Conservation (phyloP, 2,113 vertebrate genomes). For the Alosa alosa region DNA sequence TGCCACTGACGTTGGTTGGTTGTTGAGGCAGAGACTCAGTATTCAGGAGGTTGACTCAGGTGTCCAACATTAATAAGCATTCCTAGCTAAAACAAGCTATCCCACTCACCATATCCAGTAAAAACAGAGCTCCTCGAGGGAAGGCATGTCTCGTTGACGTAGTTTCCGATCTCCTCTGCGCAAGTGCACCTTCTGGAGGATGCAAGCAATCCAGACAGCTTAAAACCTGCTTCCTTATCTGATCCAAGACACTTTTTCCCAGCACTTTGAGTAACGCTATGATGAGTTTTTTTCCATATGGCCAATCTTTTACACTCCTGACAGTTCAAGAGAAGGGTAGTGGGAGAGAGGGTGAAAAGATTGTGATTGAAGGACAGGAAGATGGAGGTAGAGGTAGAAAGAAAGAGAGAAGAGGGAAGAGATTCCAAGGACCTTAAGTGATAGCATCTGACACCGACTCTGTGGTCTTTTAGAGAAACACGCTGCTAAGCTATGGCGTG, state of each 20-base stretch:
- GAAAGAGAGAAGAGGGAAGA: not conserved
- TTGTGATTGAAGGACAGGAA: not conserved
- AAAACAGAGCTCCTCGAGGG: not conserved
- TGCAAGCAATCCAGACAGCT: not conserved
- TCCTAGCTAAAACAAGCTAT: not conserved
- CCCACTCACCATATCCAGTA: slow-evolving; percentile 7
- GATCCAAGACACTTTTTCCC: not conserved
- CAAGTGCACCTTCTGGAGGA: not conserved
- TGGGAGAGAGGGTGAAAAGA: not conserved
- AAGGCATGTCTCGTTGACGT: slow-evolving; percentile 3
- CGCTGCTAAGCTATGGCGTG: slow-evolving; percentile 27
- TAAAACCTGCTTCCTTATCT: slow-evolving; percentile 4
- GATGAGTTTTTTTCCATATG: not conserved
- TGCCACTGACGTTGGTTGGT: not conserved
- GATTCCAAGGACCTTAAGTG: slow-evolving; percentile 14
- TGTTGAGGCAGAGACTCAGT: not conserved
- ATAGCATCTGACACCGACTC: slow-evolving; percentile 35
- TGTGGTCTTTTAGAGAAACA: slow-evolving; percentile 29
- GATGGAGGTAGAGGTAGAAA: not conserved
- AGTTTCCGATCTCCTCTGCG: not conserved
- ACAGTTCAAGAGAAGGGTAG: not conserved
- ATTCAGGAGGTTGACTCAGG: not conserved
- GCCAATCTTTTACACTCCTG: not conserved
- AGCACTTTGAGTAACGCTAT: not conserved
- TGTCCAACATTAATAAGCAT: not conserved